A percentile compares a stretch with the other conserved stretches of the same genome.
Evolutionary conservation across 2,797 vertebrate genomes (phyloP).

Genomic region (Melanotaenia nigrans): DNA sequence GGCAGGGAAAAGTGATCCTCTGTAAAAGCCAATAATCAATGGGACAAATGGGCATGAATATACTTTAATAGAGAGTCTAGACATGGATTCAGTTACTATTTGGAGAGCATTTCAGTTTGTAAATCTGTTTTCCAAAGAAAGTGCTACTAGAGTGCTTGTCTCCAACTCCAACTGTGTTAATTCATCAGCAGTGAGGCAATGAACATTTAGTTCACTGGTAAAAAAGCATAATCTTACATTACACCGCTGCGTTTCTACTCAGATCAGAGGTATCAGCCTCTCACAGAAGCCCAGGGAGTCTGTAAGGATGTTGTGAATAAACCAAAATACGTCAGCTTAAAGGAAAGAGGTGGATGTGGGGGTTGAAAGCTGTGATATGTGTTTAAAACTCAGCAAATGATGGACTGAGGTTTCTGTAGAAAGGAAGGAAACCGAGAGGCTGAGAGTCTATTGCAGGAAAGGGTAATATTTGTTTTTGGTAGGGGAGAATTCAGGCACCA

Average conservation of each 20-base stretch:
- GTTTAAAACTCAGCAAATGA: constrained; percentile 49
- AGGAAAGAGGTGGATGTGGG: constrained; percentile 15
- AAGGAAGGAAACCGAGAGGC: constrained; percentile 12
- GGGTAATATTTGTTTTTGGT: constrained; percentile 48
- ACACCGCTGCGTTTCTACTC: constrained; percentile 18
- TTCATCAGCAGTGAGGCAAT: constrained; percentile 12
- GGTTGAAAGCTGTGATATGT: constrained; percentile 29
- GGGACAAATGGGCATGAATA: constrained; percentile 19
- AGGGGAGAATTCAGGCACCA: constrained; percentile 53
- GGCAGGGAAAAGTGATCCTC: constrained; percentile 5
- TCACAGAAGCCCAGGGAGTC: neutral
- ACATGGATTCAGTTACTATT: constrained; percentile 13
- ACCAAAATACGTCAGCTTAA: constrained; percentile 38
- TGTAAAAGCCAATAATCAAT: constrained; percentile 1
- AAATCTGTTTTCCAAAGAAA: neutral
- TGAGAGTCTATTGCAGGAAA: constrained; percentile 7
- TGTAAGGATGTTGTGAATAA: constrained; percentile 38
- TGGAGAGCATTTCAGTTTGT: constrained; percentile 17
- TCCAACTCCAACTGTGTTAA: neutral
- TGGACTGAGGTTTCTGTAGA: constrained; percentile 3
- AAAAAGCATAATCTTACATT: constrained; percentile 21
- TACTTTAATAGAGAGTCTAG: neutral
- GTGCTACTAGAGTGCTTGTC: neutral
- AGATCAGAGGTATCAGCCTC: neutral
- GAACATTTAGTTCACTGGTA: constrained; percentile 23